Evolutionary conservation across 2,113 vertebrate species (phyloP), one percentile per base, ranked within the genome.

Genomic region (Passer domesticus): DNA sequence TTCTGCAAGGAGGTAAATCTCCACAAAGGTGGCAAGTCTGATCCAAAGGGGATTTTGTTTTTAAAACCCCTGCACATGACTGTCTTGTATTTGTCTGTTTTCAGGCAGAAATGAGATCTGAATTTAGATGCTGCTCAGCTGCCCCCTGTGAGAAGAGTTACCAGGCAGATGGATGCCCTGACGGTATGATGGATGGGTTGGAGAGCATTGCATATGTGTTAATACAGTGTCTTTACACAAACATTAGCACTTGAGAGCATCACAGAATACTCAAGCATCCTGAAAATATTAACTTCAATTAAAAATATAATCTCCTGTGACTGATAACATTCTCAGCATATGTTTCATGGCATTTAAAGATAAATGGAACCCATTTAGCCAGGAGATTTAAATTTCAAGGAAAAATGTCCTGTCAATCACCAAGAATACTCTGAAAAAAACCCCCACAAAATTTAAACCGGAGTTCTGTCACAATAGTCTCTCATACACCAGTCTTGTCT

Each of bases 1-100:
- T 95, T 95, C 76, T 94, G 66, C 83, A 87, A 64, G 49, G 79
- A 89, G 52, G 41, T 78, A 92, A 92, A 84, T 78, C 93, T 89
- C 68, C 37, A 72, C 47, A 78, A 87, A 96, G 69, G 90, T 79
- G 74, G 47, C 31, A 86, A 67, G 39, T 47, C 52, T 83, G 72
- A 94, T 80, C 64, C 82, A 81, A 60, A 75, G 25, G 15, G 35
- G 79, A 80, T 91, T 92, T 90, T 58, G 8, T 24, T 95, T 88
- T 74, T 83, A 68, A 80, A 83, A 35, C 3, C 37, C 3, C 28
- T 78, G n/a, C 76, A 79, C 12, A 10, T 74, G 47, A 77, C n/a
- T 19, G 28, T 77, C 41, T 77, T 70, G 10, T 81, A 82, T 17
- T 75, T 67, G 22, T n/a, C 43, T 73, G 37, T 91, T 95, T 89